These are phyloP conservation scores for Drosophila pectinifera DNA, from an alignment of 1,140 invertebrate genomes.

Conservation along the genomic window DNA sequence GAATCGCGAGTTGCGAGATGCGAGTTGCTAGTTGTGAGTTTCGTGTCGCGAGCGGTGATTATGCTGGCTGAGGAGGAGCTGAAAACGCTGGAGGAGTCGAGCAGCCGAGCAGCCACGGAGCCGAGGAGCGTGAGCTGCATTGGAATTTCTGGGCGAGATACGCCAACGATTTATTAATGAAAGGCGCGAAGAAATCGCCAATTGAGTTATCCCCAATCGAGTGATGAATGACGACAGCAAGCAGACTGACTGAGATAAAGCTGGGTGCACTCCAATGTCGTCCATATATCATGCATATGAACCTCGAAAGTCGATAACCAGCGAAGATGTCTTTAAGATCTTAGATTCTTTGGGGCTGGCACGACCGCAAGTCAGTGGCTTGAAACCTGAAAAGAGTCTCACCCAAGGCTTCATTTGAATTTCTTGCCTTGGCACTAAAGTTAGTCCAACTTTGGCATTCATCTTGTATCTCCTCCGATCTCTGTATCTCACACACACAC, in stretches of 20 bases:
- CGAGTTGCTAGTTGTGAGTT: conserved; percentile 18
- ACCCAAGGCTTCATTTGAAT: conserved; percentile 76
- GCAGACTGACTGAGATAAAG: conserved; percentile 9
- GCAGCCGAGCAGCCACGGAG: not conserved
- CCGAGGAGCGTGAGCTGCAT: conserved; percentile 62
- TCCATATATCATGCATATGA: not conserved
- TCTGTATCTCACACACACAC: conserved; percentile 32
- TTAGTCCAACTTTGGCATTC: conserved; percentile 78
- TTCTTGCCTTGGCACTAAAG: conserved; percentile 81
- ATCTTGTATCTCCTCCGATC: conserved; percentile 34
- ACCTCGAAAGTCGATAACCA: not conserved
- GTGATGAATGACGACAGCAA: conserved; percentile 70
- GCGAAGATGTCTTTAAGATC: conserved; percentile 22
- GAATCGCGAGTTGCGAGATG: conserved; percentile 22
- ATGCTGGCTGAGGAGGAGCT: conserved; percentile 42
- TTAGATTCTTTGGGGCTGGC: conserved; percentile 55
- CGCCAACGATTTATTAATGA: conserved; percentile 76
- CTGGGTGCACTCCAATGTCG: conserved; percentile 6
- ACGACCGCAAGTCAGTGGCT: conserved; percentile 69
- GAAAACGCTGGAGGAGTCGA: not conserved
- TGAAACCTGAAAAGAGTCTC: conserved; percentile 67
- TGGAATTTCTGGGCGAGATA: conserved; percentile 59
- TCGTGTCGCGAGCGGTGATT: conserved; percentile 49
- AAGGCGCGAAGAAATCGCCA: conserved; percentile 67
- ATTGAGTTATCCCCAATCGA: conserved; percentile 62